These are phyloP conservation scores for Erynnis tages DNA, from an alignment of 2,888 invertebrate genomes.

Conservation along the genomic window DNA sequence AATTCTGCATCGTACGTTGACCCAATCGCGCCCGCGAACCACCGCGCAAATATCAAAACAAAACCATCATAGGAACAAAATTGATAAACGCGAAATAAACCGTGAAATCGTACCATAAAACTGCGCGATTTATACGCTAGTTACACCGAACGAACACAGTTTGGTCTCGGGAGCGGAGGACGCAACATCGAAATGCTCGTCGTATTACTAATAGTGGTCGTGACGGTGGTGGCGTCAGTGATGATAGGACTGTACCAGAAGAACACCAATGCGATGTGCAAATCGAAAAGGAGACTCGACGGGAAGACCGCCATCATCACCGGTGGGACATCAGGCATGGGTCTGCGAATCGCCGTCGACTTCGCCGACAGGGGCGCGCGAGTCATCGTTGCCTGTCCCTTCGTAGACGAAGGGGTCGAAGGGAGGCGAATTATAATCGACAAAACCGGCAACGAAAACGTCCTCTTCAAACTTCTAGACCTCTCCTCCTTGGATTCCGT, in stretches of 20 bases:
- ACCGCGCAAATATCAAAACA: too few species aligned
- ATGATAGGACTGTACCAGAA: slow-evolving; percentile 65
- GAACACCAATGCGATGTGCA: slow-evolving; percentile 64
- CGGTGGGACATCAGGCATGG: slow-evolving; percentile 70
- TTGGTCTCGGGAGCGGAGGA: background rate
- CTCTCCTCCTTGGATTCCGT: slow-evolving; percentile 88
- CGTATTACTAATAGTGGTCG: slow-evolving; percentile 25
- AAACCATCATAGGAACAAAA: too few species aligned
- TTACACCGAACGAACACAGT: background rate
- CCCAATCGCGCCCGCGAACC: slow-evolving; percentile 23
- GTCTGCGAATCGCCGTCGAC: slow-evolving; percentile 63
- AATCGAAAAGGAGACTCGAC: slow-evolving; percentile 60
- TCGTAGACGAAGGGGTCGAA: slow-evolving; percentile 55
- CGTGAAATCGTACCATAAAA: too few species aligned
- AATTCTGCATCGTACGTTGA: slow-evolving; percentile 16
- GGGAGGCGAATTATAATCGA: slow-evolving; percentile 83
- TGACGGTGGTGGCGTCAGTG: slow-evolving; percentile 27
- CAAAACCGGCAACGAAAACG: slow-evolving; percentile 84
- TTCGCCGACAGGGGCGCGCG: slow-evolving; percentile 65
- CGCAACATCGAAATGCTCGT: slow-evolving; percentile 27
- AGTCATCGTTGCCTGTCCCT: slow-evolving; percentile 70
- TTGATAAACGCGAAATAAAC: too few species aligned
- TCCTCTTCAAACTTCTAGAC: slow-evolving; percentile 87
- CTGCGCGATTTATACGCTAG: too few species aligned
- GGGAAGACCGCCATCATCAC: slow-evolving; percentile 66